Percentiles rank a stretch among this genome's conserved stretches.
phyloP scores from a whole-genome alignment of 2,113 vertebrate species.

The Myrmecophaga tridactyla region DNA sequence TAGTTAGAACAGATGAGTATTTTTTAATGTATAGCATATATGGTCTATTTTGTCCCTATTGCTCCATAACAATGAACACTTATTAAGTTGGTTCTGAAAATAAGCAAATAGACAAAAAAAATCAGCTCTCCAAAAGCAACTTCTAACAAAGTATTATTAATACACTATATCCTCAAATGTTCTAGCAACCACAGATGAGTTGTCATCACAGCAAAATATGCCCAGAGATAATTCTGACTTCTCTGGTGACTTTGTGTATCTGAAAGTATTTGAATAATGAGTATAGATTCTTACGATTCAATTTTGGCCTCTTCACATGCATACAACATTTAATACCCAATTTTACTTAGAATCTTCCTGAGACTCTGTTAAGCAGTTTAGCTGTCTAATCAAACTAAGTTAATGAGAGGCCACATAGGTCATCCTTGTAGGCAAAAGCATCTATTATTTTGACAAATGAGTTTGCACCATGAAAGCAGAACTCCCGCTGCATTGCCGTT shows the following conservation, averaged over 20 bases:
- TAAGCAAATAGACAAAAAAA: slow-evolving; percentile 27
- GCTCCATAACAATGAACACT: not conserved
- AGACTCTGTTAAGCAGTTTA: slow-evolving; percentile 58
- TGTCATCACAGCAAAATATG: slow-evolving; percentile 60
- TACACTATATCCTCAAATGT: slow-evolving; percentile 27
- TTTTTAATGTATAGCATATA: slow-evolving; percentile 29
- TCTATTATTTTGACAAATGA: slow-evolving; percentile 56
- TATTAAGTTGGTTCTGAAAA: slow-evolving; percentile 37
- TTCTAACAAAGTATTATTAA: slow-evolving; percentile 46
- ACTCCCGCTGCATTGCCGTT: not conserved
- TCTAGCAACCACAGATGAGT: slow-evolving; percentile 57
- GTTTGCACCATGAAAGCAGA: slow-evolving; percentile 43
- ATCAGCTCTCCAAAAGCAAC: slow-evolving; percentile 38
- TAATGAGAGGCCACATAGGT: slow-evolving; percentile 61
- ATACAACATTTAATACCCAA: slow-evolving; percentile 27
- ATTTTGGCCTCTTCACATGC: not conserved
- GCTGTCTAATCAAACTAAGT: slow-evolving; percentile 64
- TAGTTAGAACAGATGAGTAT: slow-evolving; percentile 32
- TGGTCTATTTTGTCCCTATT: not conserved
- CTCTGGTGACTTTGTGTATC: slow-evolving; percentile 37
- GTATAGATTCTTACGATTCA: slow-evolving; percentile 54
- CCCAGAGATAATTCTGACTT: slow-evolving; percentile 54
- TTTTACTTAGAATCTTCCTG: slow-evolving; percentile 30
- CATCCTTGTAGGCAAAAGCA: slow-evolving; percentile 35
- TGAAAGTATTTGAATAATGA: slow-evolving; percentile 61